phyloP scores from a whole-genome alignment of 2,113 vertebrate species.

The Calidris pugnax region DNA sequence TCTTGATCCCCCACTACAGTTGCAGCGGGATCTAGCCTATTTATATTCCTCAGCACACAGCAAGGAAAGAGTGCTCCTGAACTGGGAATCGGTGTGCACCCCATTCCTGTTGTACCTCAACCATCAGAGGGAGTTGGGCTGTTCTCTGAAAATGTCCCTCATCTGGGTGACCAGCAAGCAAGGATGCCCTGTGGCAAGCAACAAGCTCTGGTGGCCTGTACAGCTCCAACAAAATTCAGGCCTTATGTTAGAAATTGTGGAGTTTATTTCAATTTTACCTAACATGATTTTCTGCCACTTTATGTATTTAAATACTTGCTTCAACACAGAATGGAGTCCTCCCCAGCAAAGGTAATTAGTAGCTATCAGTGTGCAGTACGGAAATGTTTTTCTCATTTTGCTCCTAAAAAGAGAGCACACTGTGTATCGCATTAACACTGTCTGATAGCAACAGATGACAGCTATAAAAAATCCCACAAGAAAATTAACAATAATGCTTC shows the following conservation, averaged over 20 bases:
- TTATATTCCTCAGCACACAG: constrained; percentile 28
- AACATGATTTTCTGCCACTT: constrained; percentile 59
- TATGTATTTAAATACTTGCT: constrained; percentile 62
- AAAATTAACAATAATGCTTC: constrained; percentile 75
- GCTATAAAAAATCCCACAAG: constrained; percentile 65
- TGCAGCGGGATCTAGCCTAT: constrained; percentile 31
- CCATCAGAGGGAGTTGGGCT: not conserved
- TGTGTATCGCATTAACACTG: constrained; percentile 69
- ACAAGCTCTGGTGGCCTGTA: not conserved
- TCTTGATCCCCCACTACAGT: constrained; percentile 49
- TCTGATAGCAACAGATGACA: constrained; percentile 68
- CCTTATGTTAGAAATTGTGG: constrained; percentile 46
- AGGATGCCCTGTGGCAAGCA: not conserved
- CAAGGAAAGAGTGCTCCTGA: constrained; percentile 7
- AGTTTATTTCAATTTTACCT: constrained; percentile 51
- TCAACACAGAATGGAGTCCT: constrained; percentile 68
- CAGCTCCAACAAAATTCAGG: not conserved
- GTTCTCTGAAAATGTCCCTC: not conserved
- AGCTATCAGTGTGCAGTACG: constrained; percentile 71
- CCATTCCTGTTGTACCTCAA: not conserved
- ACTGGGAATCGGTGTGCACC: not conserved
- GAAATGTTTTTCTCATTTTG: constrained; percentile 76
- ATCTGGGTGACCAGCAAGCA: not conserved
- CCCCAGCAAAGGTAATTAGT: constrained; percentile 72
- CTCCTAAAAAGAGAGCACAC: constrained; percentile 67